Conservation (phyloP, 2,888 invertebrate species). For the Matsumyia berberina region DNA sequence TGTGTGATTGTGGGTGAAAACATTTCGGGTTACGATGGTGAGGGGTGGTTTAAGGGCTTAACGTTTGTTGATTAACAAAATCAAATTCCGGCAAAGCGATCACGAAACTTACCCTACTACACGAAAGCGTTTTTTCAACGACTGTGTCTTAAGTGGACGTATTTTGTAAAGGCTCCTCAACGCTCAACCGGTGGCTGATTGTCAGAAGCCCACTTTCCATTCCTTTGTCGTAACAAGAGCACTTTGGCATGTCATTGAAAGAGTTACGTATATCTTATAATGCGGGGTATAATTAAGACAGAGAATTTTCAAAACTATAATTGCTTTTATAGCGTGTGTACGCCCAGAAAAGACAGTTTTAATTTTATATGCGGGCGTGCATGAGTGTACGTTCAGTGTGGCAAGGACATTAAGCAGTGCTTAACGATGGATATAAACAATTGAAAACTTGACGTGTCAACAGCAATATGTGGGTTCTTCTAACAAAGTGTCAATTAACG, state of each 20-base stretch:
- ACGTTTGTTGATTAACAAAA: conserved; percentile 52
- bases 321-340: conserved; percentile 34
- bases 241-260: conserved; percentile 52
- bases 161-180: background rate
- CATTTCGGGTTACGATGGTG: conserved; percentile 16
- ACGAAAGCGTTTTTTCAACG: conserved; percentile 33
- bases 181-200: conserved; percentile 41
- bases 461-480: conserved; percentile 41
- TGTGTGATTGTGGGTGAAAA: conserved; percentile 20
- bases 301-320: conserved; percentile 59
- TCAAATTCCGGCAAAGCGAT: conserved; percentile 47
- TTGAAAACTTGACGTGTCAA: conserved; percentile 44
- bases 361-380: conserved; percentile 24
- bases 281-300: conserved; percentile 1
- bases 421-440: conserved; percentile 39
- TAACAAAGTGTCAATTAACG: conserved; percentile 55
- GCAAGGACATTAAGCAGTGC: conserved; percentile 24
- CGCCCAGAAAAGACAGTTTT: conserved; percentile 16
- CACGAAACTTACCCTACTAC: conserved; percentile 10
- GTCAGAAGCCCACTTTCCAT: conserved; percentile 34
- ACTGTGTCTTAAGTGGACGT: conserved; percentile 37
- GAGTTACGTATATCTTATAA: conserved; percentile 28
- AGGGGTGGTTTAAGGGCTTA: conserved; percentile 13
- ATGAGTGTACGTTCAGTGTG: conserved; percentile 27
- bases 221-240: conserved; percentile 37